Evolutionary conservation across 2,113 vertebrate species (phyloP).

Genomic region (Sinocyclocheilus maitianheensis): DNA sequence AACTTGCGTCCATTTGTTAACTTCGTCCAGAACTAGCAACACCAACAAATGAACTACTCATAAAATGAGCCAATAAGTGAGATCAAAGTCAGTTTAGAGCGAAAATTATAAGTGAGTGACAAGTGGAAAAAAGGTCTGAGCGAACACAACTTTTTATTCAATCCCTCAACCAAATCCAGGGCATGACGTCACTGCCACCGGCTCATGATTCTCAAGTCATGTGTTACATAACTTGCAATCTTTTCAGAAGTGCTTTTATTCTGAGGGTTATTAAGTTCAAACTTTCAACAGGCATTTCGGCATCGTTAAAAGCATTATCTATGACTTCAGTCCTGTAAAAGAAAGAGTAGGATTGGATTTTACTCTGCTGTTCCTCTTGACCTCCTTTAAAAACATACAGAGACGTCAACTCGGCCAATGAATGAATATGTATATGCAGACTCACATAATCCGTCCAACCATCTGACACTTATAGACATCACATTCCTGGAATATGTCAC

Average conservation of each 20-base stretch:
- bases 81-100: neutral
- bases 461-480: neutral
- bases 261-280: neutral
- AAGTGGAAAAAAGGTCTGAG: neutral
- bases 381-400: slow-evolving; percentile 14
- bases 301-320: neutral
- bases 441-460: neutral
- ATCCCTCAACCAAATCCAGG: slow-evolving; percentile 44
- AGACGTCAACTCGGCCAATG: slow-evolving; percentile 30
- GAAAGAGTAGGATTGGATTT: neutral
- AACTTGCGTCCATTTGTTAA: neutral
- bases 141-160: slow-evolving; percentile 38
- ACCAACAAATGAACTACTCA: neutral
- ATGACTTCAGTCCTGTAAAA: neutral
- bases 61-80: neutral
- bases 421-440: slow-evolving; percentile 24
- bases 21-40: neutral
- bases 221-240: slow-evolving; percentile 50
- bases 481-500: neutral
- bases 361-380: neutral
- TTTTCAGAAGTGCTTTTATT: slow-evolving; percentile 45
- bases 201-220: slow-evolving; percentile 50
- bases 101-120: neutral
- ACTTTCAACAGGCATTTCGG: neutral
- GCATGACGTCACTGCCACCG: slow-evolving; percentile 57